Base-by-base conservation (phyloP, 2,113 vertebrate genomes). In the Cyprinus carpio region DNA sequence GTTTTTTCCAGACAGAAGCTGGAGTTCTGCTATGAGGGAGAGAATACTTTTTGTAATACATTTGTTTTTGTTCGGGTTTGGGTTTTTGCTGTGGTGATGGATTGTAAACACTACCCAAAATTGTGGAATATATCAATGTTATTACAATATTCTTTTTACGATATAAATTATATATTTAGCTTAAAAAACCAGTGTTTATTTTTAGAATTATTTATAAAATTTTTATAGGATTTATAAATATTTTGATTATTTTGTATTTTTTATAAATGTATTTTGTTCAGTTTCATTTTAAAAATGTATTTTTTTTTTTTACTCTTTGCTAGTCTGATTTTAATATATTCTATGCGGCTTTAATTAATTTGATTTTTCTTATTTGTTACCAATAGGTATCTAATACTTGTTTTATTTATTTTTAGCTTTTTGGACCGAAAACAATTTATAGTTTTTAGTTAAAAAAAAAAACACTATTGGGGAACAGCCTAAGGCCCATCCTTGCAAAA, bases 1-100 rank as follows among this genome's bases (percentile, higher is more conserved):
- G 84, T n/a, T 84, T 90, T 34, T 84, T 83, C 46, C 71, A 16
- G 72, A 86, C 72, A 4, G 64, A 87, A 34, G 81, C 86, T 58
- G 84, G 85, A 72, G 40, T 64, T 12, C 83, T 81, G 88, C 85
- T 89, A 82, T 49, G 58, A 67, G 15, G 31, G 40, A 81, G 27
- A 11, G 2, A 29, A 6, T 58, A 60, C 49, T 37, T 72, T n/a
- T 34, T 82, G 12, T 27, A 82, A n/a, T 69, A 8, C 9, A 67
- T 31, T 54, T 23, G 27, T 31, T 79, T n/a, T 60, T 29, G n/a
- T 31, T 75, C 15, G 25, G 15, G 16, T 54, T 72, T n/a, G n/a
- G n/a, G 16, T 1, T 7, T 62, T 20, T 60, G n/a, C 82, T 83
- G 15, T 37, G n/a, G 37, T 12, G 43, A 65, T 23, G 16, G 1